Percentiles rank a stretch among this genome's conserved stretches.
Evolutionary conservation across 2,113 vertebrate species (phyloP).

Genomic region (Ailuropoda melanoleuca): DNA sequence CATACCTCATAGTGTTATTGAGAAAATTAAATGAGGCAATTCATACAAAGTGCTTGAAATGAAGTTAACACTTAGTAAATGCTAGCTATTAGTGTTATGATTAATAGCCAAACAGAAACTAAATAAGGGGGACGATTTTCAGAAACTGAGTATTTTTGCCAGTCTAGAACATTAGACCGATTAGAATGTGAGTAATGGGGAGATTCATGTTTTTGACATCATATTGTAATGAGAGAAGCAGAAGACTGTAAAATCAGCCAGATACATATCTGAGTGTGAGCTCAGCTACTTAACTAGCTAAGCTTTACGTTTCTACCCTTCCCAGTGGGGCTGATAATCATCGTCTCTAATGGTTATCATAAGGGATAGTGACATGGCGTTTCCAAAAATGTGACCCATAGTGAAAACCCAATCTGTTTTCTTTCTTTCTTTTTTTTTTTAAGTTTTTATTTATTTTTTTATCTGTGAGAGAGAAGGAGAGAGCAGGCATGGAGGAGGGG

Average conservation of each 20-base stretch:
- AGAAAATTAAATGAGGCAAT: conserved; percentile 51
- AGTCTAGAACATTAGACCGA: background rate
- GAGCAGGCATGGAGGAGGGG: background rate
- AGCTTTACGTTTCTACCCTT: background rate
- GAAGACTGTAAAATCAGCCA: background rate
- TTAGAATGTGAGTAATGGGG: background rate
- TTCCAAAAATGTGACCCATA: background rate
- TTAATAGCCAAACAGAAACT: conserved; percentile 29
- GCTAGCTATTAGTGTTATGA: background rate
- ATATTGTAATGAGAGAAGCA: background rate
- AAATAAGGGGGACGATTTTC: background rate
- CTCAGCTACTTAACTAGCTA: background rate
- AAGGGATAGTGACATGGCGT: background rate
- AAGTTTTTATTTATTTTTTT: background rate
- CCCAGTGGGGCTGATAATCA: background rate
- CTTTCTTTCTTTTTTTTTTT: background rate
- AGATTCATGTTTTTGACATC: background rate
- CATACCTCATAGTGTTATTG: conserved; percentile 24
- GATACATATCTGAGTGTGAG: background rate
- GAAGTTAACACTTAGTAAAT: conserved; percentile 29
- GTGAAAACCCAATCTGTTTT: background rate
- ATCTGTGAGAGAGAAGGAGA: background rate
- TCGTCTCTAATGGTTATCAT: background rate
- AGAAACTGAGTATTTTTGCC: background rate
- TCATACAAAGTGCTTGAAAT: conserved; percentile 31